These are phyloP conservation scores for Lacanobia oleracea DNA, from an alignment of 2,888 invertebrate species.

Conservation along the genomic window DNA sequence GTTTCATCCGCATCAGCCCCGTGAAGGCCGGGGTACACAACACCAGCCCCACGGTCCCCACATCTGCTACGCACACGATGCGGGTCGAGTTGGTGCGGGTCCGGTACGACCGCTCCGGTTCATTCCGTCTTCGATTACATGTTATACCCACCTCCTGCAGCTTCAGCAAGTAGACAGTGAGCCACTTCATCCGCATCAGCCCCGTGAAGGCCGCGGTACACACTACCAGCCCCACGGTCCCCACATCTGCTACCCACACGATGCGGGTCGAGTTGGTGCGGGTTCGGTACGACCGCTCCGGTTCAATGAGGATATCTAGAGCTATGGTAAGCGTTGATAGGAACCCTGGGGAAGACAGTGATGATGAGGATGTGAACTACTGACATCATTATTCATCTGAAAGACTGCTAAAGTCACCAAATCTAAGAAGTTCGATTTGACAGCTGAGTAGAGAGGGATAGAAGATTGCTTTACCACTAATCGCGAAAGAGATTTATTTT, in stretches of 20 bases:
- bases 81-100: slow-evolving; percentile 35
- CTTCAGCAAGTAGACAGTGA: slow-evolving; percentile 59
- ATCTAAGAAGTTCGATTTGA: too few relatives aligned
- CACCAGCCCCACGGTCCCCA: slow-evolving; percentile 41
- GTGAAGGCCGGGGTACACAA: slow-evolving; percentile 43
- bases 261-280: slow-evolving; percentile 35
- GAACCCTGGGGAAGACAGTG: slow-evolving; percentile 24
- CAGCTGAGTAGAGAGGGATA: too few relatives aligned
- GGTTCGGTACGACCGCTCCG: slow-evolving; percentile 29
- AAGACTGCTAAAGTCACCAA: too few relatives aligned
- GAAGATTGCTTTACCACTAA: too few relatives aligned
- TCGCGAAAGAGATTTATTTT: too few relatives aligned
- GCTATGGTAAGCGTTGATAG: slow-evolving; percentile 37
- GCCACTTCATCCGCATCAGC: slow-evolving; percentile 56
- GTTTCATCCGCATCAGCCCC: slow-evolving; percentile 56
- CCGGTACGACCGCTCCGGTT: slow-evolving; percentile 29
- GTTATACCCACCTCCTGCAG: slow-evolving; percentile 68
- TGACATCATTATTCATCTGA: too few relatives aligned
- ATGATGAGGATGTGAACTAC: background rate
- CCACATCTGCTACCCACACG: slow-evolving; percentile 52
- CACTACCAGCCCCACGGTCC: slow-evolving; percentile 39
- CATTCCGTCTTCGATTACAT: too few relatives aligned
- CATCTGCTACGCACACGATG: slow-evolving; percentile 50
- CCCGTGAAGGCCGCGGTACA: slow-evolving; percentile 49
- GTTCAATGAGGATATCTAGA: slow-evolving; percentile 30